phyloP scores from a whole-genome alignment of 2,888 invertebrate species.

The Enoplolaimus lenunculus region DNA sequence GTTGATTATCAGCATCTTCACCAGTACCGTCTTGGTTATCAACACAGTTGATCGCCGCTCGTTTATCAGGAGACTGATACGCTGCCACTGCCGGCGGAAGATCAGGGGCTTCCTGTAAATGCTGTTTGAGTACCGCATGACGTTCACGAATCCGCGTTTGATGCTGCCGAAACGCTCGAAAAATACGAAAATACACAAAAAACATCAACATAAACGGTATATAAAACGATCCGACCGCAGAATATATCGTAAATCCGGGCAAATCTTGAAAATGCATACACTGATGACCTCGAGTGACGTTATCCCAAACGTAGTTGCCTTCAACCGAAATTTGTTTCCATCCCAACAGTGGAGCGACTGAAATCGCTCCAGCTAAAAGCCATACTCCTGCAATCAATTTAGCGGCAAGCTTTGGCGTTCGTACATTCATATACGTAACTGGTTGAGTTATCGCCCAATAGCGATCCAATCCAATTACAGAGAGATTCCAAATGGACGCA shows the following conservation, averaged over 20 bases:
- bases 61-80: too few species aligned
- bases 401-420: constrained; percentile 38
- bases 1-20: too few species aligned
- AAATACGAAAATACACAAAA: constrained; percentile 96
- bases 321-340: constrained; percentile 40
- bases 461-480: constrained; percentile 46
- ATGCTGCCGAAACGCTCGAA: constrained; percentile 45
- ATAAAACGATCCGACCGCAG: constrained; percentile 72
- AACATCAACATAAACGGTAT: constrained; percentile 99
- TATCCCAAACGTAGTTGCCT: constrained; percentile 19
- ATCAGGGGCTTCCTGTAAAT: not conserved
- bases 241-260: constrained; percentile 45
- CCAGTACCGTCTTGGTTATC: too few species aligned
- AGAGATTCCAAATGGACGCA: constrained; percentile 46
- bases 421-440: constrained; percentile 43
- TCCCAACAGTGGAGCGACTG: constrained; percentile 45
- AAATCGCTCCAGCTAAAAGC: constrained; percentile 43
- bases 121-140: constrained; percentile 33
- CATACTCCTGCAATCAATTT: constrained; percentile 44
- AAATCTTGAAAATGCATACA: constrained; percentile 36
- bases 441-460: constrained; percentile 44
- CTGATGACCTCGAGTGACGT: constrained; percentile 17
- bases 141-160: constrained; percentile 41
- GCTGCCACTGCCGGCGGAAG: too few species aligned
- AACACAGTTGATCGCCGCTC: too few species aligned